Evolutionary conservation across 2,797 vertebrate species (phyloP).

Genomic region (Caiman crocodilus): DNA sequence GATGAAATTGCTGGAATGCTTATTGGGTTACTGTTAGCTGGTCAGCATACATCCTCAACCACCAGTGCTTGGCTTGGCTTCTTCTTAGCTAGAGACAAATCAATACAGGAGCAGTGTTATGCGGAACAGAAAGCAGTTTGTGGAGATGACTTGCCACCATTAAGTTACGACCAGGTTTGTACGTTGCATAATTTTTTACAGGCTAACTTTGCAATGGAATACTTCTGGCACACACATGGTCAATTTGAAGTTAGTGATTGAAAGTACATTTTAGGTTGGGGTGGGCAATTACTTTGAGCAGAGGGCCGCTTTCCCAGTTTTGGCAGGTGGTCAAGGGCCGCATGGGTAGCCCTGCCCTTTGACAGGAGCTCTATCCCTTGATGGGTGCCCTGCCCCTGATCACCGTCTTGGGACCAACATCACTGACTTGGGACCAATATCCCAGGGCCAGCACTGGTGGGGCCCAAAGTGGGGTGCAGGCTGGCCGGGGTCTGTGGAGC

Average conservation of each 20-base stretch:
- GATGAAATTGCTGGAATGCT: constrained; percentile 94
- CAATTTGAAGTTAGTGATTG: background rate
- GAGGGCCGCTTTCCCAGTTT: no score
- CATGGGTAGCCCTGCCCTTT: no score
- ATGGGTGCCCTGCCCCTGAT: no score
- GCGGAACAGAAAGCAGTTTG: constrained; percentile 90
- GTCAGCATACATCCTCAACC: constrained; percentile 98
- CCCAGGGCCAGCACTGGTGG: no score
- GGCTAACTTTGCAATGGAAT: background rate
- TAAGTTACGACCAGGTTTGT: constrained; percentile 91
- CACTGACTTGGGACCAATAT: no score
- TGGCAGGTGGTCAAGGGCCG: no score
- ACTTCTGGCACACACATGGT: background rate
- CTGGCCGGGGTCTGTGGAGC: no score
- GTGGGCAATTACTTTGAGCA: no score
- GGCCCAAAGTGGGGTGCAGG: no score
- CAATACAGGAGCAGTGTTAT: constrained; percentile 90
- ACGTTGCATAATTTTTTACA: background rate
- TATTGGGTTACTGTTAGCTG: constrained; percentile 93
- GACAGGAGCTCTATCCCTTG: no score
- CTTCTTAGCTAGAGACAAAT: constrained; percentile 91
- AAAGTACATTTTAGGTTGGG: background rate
- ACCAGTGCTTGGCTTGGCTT: constrained; percentile 97
- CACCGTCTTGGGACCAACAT: no score
- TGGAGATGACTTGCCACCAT: constrained; percentile 87